These are phyloP conservation scores for Herpailurus yagouaroundi DNA, from an alignment of 2,113 vertebrate species.

Conservation along the genomic window DNA sequence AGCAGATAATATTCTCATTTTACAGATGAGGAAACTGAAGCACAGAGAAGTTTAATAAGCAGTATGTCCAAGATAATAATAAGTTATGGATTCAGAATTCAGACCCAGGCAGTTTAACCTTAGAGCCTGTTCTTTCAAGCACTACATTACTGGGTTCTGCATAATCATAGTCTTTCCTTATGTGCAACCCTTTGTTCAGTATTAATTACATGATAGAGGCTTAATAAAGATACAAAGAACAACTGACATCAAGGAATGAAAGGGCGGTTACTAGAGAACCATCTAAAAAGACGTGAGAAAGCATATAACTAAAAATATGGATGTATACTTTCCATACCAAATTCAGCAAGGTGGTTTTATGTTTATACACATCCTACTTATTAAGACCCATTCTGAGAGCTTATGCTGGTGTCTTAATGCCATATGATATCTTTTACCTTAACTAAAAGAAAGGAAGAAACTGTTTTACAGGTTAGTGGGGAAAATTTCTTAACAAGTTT, in stretches of 20 bases:
- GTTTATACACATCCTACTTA: not conserved
- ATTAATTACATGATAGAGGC: not conserved
- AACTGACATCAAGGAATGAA: not conserved
- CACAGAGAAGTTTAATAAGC: not conserved
- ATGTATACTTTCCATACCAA: not conserved
- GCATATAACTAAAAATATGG: not conserved
- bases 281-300: not conserved
- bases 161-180: not conserved
- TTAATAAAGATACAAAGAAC: constrained; percentile 21
- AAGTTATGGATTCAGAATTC: not conserved
- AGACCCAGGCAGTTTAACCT: not conserved
- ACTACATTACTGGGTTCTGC: not conserved
- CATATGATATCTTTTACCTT: not conserved
- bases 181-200: not conserved
- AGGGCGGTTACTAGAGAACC: not conserved
- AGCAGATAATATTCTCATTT: not conserved
- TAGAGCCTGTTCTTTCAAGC: not conserved
- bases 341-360: not conserved
- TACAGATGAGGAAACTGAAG: not conserved
- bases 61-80: not conserved
- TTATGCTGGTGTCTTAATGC: not conserved
- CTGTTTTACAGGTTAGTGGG: not conserved
- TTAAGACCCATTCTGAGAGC: not conserved
- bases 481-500: not conserved
- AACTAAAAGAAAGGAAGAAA: not conserved